Conservation (phyloP, 2,888 invertebrate genomes). For the Meliscaeva auricollis region DNA sequence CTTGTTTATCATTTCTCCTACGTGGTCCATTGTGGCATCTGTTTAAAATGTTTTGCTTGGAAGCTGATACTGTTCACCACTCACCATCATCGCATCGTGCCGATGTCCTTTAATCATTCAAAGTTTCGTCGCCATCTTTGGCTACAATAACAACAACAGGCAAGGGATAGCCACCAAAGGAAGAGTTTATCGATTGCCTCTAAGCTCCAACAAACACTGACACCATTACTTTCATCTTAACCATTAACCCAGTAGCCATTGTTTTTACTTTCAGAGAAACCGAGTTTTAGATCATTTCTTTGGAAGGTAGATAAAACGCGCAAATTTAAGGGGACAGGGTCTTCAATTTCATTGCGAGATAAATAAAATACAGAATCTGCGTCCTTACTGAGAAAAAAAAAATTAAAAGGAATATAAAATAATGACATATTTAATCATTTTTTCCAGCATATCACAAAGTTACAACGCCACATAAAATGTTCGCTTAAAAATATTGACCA, state of each 20-base stretch:
- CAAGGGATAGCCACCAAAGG: constrained; percentile 4
- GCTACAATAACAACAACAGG: constrained; percentile 31
- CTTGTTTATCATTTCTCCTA: constrained; percentile 48
- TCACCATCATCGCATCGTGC: background rate
- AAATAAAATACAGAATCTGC: constrained; percentile 32
- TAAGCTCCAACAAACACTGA: background rate
- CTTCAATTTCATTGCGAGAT: constrained; percentile 34
- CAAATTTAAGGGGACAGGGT: background rate
- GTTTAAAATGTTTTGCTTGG: constrained; percentile 41
- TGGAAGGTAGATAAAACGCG: background rate
- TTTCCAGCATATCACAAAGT: constrained; percentile 26
- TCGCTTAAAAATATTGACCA: constrained; percentile 17
- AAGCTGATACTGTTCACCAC: background rate
- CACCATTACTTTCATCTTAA: constrained; percentile 23
- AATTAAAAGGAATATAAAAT: constrained; percentile 39
- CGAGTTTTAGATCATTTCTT: background rate
- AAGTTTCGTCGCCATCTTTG: constrained; percentile 61
- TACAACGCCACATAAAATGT: constrained; percentile 16
- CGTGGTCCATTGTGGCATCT: constrained; percentile 53
- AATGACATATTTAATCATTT: constrained; percentile 53
- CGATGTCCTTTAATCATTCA: constrained; percentile 62
- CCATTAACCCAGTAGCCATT: constrained; percentile 23
- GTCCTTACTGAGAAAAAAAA: background rate
- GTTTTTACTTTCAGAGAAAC: constrained; percentile 17
- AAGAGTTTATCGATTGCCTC: constrained; percentile 25